Conservation (phyloP, 2,797 vertebrate genomes). For the Pseudochaenichthys georgianus region DNA sequence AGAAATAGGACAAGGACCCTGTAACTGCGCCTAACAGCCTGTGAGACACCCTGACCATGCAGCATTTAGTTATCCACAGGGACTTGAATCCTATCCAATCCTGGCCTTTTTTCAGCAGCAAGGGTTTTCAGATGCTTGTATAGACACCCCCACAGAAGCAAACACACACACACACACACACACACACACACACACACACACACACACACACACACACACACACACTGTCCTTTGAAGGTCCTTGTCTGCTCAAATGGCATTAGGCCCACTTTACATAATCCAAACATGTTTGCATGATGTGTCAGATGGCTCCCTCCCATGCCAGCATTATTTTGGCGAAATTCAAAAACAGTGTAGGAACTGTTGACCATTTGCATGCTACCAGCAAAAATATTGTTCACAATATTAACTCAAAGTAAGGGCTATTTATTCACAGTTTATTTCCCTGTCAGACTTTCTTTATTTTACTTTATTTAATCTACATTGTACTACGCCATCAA, state of each 20-base stretch:
- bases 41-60: conserved; percentile 1
- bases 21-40: conserved; percentile 13
- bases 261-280: conserved; percentile 72
- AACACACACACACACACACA: conserved; percentile 1
- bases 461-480: no score
- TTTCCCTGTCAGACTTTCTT: background rate
- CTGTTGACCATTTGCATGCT: conserved; percentile 41
- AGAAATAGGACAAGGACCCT: background rate
- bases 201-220: no score
- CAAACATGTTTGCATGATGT: conserved; percentile 68
- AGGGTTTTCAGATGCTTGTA: conserved; percentile 19
- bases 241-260: conserved; percentile 42
- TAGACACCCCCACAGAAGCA: no score
- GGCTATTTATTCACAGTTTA: background rate
- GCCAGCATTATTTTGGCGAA: conserved; percentile 65
- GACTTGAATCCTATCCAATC: conserved; percentile 39
- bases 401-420: conserved; percentile 12
- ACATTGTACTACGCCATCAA: no score
- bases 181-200: background rate
- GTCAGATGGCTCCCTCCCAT: conserved; percentile 56
- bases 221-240: conserved; percentile 11
- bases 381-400: conserved; percentile 31
- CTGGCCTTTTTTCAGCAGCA: conserved; percentile 32
- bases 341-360: conserved; percentile 56
- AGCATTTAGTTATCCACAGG: conserved; percentile 18